phyloP scores from a whole-genome alignment of 1,140 invertebrate species.

The Ladona fulva region DNA sequence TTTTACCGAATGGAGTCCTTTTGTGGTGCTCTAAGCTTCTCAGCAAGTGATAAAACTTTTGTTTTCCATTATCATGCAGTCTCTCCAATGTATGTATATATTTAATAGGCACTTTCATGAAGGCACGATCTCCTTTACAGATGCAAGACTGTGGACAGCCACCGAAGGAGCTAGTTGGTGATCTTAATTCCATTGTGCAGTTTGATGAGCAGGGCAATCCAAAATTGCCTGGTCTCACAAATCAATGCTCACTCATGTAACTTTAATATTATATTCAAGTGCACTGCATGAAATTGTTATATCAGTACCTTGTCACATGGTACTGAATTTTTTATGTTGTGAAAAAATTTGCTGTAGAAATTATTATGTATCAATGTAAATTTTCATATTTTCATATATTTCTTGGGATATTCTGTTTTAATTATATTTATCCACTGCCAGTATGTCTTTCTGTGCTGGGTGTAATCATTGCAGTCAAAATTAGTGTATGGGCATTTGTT shows the following conservation, averaged over 20 bases:
- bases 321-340: background rate
- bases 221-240: background rate
- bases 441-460: background rate
- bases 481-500: background rate
- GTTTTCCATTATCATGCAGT: too few relatives aligned
- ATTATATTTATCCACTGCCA: background rate
- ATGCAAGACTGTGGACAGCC: conserved; percentile 79
- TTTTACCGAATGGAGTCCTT: too few relatives aligned
- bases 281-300: background rate
- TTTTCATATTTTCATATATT: background rate
- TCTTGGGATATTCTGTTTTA: background rate
- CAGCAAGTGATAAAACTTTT: background rate
- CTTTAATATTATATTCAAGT: background rate
- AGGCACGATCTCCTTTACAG: too few relatives aligned
- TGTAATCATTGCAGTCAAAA: background rate
- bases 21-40: too few relatives aligned
- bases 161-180: conserved; percentile 72
- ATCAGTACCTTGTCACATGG: background rate
- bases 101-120: too few relatives aligned
- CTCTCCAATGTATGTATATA: background rate
- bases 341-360: background rate
- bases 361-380: background rate
- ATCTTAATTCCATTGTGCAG: conserved; percentile 33
- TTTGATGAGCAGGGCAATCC: conserved; percentile 17
- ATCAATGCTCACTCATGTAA: conserved; percentile 21